Evolutionary conservation across 2,888 invertebrate species (phyloP).

Genomic region (Magallana nippona): DNA sequence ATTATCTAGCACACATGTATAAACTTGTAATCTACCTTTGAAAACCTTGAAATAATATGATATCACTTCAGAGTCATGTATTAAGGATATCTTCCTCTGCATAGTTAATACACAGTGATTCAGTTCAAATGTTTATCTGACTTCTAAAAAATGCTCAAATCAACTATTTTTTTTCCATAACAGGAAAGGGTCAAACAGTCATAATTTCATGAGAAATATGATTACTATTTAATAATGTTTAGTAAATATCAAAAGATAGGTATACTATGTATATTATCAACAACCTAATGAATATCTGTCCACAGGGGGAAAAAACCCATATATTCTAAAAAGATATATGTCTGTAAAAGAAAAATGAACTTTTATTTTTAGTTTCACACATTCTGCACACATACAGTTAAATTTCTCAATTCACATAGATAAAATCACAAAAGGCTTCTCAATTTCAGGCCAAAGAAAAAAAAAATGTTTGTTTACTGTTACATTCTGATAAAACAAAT

Average conservation of each 20-base stretch:
- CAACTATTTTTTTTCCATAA: not conserved
- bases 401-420: no score
- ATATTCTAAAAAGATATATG: no score
- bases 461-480: no score
- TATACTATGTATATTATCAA: not conserved
- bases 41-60: slow-evolving; percentile 22
- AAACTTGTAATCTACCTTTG: slow-evolving; percentile 17
- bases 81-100: not conserved
- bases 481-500: no score
- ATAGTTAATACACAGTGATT: no score
- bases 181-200: slow-evolving; percentile 6
- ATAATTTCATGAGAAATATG: not conserved
- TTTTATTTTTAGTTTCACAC: no score
- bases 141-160: not conserved
- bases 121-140: not conserved
- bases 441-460: no score
- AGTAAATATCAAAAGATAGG: not conserved
- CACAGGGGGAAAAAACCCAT: not conserved
- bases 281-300: not conserved
- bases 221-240: not conserved
- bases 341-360: no score
- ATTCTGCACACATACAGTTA: no score
- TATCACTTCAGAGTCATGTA: not conserved
- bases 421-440: no score
- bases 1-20: slow-evolving; percentile 1